These are phyloP conservation scores for Mongoloraphidia duomilia DNA, from an alignment of 2,888 invertebrate genomes.

Conservation along the genomic window DNA sequence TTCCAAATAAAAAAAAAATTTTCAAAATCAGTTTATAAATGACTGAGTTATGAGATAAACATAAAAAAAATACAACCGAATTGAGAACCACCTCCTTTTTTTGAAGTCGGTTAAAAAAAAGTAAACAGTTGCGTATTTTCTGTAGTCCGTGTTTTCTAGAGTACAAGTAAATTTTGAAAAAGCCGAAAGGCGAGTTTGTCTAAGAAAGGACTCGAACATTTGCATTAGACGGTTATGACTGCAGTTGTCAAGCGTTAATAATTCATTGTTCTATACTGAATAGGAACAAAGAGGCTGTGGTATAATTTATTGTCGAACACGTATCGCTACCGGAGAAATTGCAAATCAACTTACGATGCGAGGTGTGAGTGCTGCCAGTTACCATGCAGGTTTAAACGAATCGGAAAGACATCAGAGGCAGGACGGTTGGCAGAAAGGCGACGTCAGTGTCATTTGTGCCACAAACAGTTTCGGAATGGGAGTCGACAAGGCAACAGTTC, in stretches of 20 bases:
- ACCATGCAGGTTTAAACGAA: conserved; percentile 77
- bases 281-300: conserved; percentile 49
- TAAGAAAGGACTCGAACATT: conserved; percentile 8
- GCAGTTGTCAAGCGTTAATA: neutral
- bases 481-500: conserved; percentile 87
- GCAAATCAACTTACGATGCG: conserved; percentile 58
- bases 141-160: neutral
- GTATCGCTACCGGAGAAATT: conserved; percentile 79
- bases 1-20: too few species aligned
- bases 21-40: too few species aligned
- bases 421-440: conserved; percentile 83
- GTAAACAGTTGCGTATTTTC: conserved; percentile 1
- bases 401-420: conserved; percentile 65
- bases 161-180: too few species aligned
- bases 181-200: neutral
- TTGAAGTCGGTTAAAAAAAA: too few species aligned
- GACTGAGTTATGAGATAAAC: too few species aligned
- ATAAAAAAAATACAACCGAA: too few species aligned
- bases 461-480: conserved; percentile 99
- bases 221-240: neutral
- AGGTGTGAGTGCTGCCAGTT: conserved; percentile 65
- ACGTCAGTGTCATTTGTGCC: conserved; percentile 81
- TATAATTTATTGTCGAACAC: conserved; percentile 88
- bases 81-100: too few species aligned
- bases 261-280: neutral